Evolutionary conservation across 2,888 invertebrate genomes (phyloP).

Genomic region (Drosophila subsilvestris): DNA sequence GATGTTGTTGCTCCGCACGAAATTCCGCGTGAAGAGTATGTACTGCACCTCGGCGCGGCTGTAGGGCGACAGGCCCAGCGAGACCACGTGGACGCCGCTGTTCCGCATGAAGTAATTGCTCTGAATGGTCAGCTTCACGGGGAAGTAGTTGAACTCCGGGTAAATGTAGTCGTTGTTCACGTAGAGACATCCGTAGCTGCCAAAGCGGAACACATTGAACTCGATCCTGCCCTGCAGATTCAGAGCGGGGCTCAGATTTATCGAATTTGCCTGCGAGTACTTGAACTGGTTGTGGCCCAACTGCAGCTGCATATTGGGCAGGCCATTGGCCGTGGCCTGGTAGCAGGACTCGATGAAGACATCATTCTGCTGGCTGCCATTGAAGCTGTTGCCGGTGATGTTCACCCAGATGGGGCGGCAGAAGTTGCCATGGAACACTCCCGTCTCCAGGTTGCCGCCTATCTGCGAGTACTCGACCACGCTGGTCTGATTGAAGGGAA

Average conservation of each 20-base stretch:
- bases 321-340: conserved; percentile 84
- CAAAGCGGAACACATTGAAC: conserved; percentile 94
- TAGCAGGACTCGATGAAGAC: conserved; percentile 94
- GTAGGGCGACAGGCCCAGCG: conserved; percentile 94
- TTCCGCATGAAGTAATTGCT: conserved; percentile 96
- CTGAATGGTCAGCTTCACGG: conserved; percentile 89
- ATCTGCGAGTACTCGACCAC: conserved; percentile 94
- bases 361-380: conserved; percentile 90
- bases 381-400: conserved; percentile 96
- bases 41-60: conserved; percentile 92
- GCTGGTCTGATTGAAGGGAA: conserved; percentile 93
- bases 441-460: conserved; percentile 93
- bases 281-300: conserved; percentile 94
- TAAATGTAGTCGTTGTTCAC: conserved; percentile 89
- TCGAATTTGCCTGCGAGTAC: conserved; percentile 89
- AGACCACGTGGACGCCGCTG: conserved; percentile 93
- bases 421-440: conserved; percentile 96
- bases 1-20: conserved; percentile 93
- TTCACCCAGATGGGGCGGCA: conserved; percentile 94
- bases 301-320: conserved; percentile 87
- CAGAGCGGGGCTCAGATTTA: conserved; percentile 92
- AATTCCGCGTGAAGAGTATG: conserved; percentile 94
- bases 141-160: conserved; percentile 92
- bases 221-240: conserved; percentile 92
- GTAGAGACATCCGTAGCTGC: conserved; percentile 92